A percentile compares a stretch with the other conserved stretches of the same genome.
phyloP scores from a whole-genome alignment of 1,140 invertebrate species.

The Nixonia krombeini region DNA sequence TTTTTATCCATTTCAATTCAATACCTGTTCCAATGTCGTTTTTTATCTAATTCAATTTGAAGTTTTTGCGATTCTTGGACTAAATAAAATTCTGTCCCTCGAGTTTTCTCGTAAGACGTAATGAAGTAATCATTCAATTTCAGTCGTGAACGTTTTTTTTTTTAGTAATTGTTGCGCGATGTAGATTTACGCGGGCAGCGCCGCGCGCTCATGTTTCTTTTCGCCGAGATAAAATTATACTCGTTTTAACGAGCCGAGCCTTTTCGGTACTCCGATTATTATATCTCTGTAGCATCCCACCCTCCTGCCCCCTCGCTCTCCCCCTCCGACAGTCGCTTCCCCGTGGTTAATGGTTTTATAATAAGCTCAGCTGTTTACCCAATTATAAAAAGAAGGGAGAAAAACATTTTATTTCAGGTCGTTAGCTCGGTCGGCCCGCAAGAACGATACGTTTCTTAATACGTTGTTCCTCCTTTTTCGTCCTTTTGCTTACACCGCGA shows the following conservation, averaged over 20 bases:
- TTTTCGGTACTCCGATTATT: constrained; percentile 44
- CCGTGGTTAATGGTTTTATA: constrained; percentile 57
- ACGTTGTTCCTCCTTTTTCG: constrained; percentile 17
- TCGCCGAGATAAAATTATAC: constrained; percentile 37
- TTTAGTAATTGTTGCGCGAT: no score
- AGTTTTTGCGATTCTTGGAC: no score
- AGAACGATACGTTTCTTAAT: constrained; percentile 34
- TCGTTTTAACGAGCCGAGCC: constrained; percentile 43
- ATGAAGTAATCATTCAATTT: no score
- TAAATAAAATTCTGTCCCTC: no score
- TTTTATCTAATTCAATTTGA: no score
- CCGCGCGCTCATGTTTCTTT: constrained; percentile 19
- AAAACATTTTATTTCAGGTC: constrained; percentile 45
- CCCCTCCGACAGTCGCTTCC: no score
- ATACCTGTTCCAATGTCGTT: no score
- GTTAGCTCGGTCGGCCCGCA: constrained; percentile 29
- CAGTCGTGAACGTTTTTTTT: no score
- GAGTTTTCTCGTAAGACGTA: no score
- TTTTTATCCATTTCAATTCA: no score
- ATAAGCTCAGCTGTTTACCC: constrained; percentile 58
- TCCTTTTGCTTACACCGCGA: constrained; percentile 16
- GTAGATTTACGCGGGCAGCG: no score
- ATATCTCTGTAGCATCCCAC: constrained; percentile 35
- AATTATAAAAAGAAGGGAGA: constrained; percentile 44
- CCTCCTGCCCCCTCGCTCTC: constrained; percentile 15